Percentiles rank a stretch among this genome's conserved stretches.
Conservation (phyloP, 92 coral and sea anemone genomes). For the Porites lobata region DNA sequence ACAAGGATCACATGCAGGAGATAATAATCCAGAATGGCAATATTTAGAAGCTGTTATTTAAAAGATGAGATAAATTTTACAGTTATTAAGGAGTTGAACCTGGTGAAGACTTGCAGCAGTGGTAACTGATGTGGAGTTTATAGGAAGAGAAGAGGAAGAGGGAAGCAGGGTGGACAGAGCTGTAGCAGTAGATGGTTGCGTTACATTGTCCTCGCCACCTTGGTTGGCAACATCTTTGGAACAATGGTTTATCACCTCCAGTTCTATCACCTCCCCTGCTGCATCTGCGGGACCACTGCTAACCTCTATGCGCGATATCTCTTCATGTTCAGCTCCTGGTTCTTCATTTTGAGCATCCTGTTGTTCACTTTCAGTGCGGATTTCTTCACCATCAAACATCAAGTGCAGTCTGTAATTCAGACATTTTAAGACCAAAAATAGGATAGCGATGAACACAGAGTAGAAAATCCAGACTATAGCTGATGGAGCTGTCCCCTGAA, state of each 20-base stretch:
- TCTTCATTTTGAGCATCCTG: slow-evolving; percentile 53
- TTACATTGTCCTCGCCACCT: slow-evolving; percentile 46
- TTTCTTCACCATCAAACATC: slow-evolving; percentile 98
- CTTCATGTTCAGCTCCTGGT: slow-evolving; percentile 61
- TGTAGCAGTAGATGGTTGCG: slow-evolving; percentile 39
- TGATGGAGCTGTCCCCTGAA: slow-evolving; percentile 89
- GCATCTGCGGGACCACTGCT: slow-evolving; percentile 65
- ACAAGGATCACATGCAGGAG: neutral
- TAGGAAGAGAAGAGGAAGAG: slow-evolving; percentile 36
- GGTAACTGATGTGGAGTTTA: slow-evolving; percentile 35
- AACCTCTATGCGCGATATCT: slow-evolving; percentile 69
- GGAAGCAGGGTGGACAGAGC: slow-evolving; percentile 41
- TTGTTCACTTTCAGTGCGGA: slow-evolving; percentile 83
- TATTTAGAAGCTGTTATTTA: slow-evolving; percentile 15
- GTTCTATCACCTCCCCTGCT: slow-evolving; percentile 85
- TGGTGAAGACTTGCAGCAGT: slow-evolving; percentile 52
- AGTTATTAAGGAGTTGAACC: slow-evolving; percentile 44
- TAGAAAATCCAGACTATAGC: slow-evolving; percentile 90
- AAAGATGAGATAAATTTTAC: slow-evolving; percentile 28
- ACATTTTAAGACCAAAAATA: slow-evolving; percentile 85
- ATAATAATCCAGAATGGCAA: neutral
- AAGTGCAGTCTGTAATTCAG: slow-evolving; percentile 93
- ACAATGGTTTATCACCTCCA: slow-evolving; percentile 85
- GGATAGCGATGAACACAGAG: slow-evolving; percentile 83
- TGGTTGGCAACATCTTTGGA: slow-evolving; percentile 64